Evolutionary conservation across 2,888 invertebrate genomes (phyloP), one percentile per base, ranked within the genome.

Genomic region (Pandemis corylana): DNA sequence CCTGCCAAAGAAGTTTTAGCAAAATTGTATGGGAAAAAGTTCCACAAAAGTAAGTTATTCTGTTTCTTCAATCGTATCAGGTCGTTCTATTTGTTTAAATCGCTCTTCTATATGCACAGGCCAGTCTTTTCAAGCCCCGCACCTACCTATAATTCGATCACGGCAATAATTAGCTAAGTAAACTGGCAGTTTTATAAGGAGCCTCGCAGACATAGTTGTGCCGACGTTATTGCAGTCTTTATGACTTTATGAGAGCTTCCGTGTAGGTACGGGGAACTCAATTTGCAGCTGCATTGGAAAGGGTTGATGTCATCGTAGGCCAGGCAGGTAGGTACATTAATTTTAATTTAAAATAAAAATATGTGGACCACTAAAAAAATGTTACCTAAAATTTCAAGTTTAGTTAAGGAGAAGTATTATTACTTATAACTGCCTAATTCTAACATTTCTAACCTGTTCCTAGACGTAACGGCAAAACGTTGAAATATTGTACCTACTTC

Each of bases 71-170:
- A 28, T 2, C 28, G 2, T 28, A 28, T 2, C 28, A 2, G 2
- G 46, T 10, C 10, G 46, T 10, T 12, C 12, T 46, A 46, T 46
- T 51, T 56, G 9, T 9, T 15, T 53, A 15, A 56, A 15, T 56
- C 15, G 15, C 53, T 56, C 20, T 7, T 56, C 9, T 7, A 56
- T 53, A 15, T 56, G 59, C 9, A 28, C 59, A 59, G 59, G 59
- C 59, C 28, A 59, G 59, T 59, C 59, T 59, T 28, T 7, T 28
- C 5, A 59, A 3, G 66, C n/a, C 10, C 41, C 66, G 77, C 76
- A 75, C 72, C 71, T 72, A 76, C 63, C 56, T 77, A 77, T 85
- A 84, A 88, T 84, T 84, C 78, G 80, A 86, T 88, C 79, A 78
- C 77, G 78, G 70, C 76, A 76, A 79, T 84, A 86, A 85, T 85